Conservation (phyloP, 2,113 vertebrate species). For the Pollimyrus isidori region DNA sequence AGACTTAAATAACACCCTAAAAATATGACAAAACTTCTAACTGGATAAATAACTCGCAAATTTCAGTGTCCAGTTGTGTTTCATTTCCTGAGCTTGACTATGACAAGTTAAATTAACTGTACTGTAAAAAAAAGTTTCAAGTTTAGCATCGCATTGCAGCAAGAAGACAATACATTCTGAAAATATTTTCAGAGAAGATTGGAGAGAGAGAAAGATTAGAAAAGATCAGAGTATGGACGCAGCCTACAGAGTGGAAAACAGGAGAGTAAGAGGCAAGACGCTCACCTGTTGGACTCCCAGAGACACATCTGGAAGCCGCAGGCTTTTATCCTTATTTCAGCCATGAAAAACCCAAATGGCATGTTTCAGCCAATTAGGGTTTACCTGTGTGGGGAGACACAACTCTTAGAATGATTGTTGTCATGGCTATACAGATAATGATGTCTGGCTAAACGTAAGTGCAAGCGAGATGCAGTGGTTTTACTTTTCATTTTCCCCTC, state of each 20-base stretch:
- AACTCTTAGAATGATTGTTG: constrained; percentile 46
- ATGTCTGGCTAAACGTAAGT: constrained; percentile 26
- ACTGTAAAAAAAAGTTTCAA: background rate
- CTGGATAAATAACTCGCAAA: background rate
- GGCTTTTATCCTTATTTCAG: constrained; percentile 14
- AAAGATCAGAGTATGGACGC: background rate
- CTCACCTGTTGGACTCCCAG: constrained; percentile 38
- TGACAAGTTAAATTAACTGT: background rate
- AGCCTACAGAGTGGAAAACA: background rate
- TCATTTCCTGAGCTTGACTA: background rate
- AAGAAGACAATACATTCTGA: background rate
- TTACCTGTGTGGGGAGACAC: constrained; percentile 43
- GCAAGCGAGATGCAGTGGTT: constrained; percentile 11
- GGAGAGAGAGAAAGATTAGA: background rate
- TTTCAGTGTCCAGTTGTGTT: background rate
- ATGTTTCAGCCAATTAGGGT: constrained; percentile 18
- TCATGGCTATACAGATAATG: constrained; percentile 38
- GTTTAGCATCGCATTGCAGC: background rate
- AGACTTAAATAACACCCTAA: background rate
- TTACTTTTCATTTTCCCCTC: background rate
- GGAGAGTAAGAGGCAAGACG: background rate
- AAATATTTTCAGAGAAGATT: background rate
- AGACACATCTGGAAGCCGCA: background rate
- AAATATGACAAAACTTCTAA: background rate
- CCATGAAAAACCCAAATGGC: background rate